These are phyloP conservation scores for Phyto melanocephala DNA, from an alignment of 2,888 invertebrate genomes.

Conservation along the genomic window DNA sequence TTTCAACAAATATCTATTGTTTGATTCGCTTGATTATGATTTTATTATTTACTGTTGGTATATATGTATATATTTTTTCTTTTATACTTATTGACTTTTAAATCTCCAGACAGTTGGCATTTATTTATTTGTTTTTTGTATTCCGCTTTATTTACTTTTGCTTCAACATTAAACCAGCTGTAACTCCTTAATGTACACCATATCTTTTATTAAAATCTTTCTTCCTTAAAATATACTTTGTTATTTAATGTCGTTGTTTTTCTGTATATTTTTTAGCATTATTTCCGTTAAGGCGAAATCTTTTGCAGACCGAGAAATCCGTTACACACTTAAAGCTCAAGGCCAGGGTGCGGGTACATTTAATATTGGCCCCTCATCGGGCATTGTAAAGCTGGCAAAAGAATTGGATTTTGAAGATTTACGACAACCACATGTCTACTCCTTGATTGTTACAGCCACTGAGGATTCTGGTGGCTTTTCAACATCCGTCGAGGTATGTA, in stretches of 20 bases:
- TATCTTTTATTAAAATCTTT: slow-evolving; percentile 27
- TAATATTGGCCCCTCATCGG: slow-evolving; percentile 95
- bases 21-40: not conserved
- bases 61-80: slow-evolving; percentile 8
- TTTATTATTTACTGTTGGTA: slow-evolving; percentile 7
- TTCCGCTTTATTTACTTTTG: not conserved
- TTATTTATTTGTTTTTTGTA: slow-evolving; percentile 24
- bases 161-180: not conserved
- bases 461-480: slow-evolving; percentile 99
- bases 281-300: slow-evolving; percentile 98
- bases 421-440: slow-evolving; percentile 95
- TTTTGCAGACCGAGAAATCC: slow-evolving; percentile 96
- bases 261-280: slow-evolving; percentile 83
- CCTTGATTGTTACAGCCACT: slow-evolving; percentile 94
- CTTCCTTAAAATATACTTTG: slow-evolving; percentile 43
- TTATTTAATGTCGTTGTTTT: slow-evolving; percentile 20
- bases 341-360: slow-evolving; percentile 97
- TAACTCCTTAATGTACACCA: not conserved
- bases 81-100: slow-evolving; percentile 29
- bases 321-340: slow-evolving; percentile 96
- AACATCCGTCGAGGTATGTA: slow-evolving; percentile 91
- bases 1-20: not conserved
- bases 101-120: slow-evolving; percentile 15
- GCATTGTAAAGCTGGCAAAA: slow-evolving; percentile 96
- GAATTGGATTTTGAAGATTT: slow-evolving; percentile 98